These are phyloP conservation scores for Nyctalus aviator DNA, from an alignment of 2,797 vertebrate genomes.

Conservation along the genomic window DNA sequence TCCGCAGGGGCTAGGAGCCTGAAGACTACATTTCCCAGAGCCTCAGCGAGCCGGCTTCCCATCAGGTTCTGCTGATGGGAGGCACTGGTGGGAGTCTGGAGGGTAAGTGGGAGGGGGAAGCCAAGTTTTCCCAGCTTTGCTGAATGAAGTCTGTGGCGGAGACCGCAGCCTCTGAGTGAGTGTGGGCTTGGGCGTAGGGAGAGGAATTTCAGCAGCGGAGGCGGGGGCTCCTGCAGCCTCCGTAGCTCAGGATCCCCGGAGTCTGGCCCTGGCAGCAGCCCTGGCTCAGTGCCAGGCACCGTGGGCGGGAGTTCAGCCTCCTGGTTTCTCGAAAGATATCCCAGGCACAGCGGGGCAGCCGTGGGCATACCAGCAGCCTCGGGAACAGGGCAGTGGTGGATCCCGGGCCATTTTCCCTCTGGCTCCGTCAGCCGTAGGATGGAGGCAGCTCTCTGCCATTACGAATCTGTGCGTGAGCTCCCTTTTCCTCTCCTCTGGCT, in stretches of 20 bases:
- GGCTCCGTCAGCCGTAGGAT: background rate
- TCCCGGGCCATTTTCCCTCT: background rate
- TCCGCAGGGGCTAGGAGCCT: background rate
- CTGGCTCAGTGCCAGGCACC: no score
- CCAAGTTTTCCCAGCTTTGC: background rate
- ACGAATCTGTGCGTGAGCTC: background rate
- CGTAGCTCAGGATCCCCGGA: accelerated
- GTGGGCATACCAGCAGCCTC: background rate
- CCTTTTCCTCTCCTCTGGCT: background rate
- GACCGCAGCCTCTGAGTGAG: background rate
- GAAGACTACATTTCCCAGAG: slow-evolving; percentile 37
- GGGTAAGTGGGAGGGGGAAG: background rate
- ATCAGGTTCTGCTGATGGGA: background rate
- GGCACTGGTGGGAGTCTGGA: background rate
- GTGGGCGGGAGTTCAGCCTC: background rate
- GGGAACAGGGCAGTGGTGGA: background rate
- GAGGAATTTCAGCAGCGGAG: background rate
- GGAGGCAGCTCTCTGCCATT: background rate
- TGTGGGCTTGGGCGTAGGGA: background rate
- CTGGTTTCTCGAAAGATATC: background rate
- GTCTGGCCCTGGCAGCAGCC: no score
- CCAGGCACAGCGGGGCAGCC: background rate
- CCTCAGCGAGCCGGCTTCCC: background rate
- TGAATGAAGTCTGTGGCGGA: background rate
- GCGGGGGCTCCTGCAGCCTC: background rate